phyloP scores from a whole-genome alignment of 2,113 vertebrate genomes.

The Sinocyclocheilus anophthalmus region DNA sequence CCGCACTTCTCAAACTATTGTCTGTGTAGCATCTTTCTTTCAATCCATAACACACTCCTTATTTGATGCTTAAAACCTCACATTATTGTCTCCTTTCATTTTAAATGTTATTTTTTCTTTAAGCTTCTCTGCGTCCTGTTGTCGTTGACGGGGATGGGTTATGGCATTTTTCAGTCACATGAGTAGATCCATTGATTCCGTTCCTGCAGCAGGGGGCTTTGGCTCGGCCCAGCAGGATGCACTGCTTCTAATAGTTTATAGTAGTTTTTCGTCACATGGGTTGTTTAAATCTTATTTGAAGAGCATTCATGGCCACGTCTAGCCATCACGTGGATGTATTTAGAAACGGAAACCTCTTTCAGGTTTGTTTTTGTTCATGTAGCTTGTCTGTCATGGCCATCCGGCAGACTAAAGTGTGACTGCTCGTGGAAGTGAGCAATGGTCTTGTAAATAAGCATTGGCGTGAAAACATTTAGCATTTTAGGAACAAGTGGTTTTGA shows the following conservation, averaged over 20 bases:
- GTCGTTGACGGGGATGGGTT: background rate
- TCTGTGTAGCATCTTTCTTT: constrained; percentile 7
- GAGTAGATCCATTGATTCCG: constrained; percentile 29
- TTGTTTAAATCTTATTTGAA: constrained; percentile 37
- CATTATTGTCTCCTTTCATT: background rate
- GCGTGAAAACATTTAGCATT: constrained; percentile 6
- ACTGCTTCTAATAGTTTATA: constrained; percentile 36
- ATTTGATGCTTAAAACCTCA: background rate
- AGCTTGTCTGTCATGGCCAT: constrained; percentile 36
- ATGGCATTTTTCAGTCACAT: background rate
- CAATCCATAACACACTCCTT: background rate
- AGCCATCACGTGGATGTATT: constrained; percentile 12
- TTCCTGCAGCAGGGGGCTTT: background rate
- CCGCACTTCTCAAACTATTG: background rate
- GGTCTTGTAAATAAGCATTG: constrained; percentile 21
- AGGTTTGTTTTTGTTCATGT: constrained; percentile 35
- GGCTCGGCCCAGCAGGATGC: constrained; percentile 24
- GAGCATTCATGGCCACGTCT: background rate
- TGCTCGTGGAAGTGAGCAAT: constrained; percentile 21
- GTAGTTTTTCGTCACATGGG: constrained; percentile 35
- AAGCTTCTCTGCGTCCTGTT: background rate
- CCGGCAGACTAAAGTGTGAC: background rate
- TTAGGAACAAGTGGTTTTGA: background rate
- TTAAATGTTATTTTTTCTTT: background rate
- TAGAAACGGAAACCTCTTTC: constrained; percentile 31